Conservation (phyloP, 2,113 vertebrate species). For the Trachemys scripta region DNA sequence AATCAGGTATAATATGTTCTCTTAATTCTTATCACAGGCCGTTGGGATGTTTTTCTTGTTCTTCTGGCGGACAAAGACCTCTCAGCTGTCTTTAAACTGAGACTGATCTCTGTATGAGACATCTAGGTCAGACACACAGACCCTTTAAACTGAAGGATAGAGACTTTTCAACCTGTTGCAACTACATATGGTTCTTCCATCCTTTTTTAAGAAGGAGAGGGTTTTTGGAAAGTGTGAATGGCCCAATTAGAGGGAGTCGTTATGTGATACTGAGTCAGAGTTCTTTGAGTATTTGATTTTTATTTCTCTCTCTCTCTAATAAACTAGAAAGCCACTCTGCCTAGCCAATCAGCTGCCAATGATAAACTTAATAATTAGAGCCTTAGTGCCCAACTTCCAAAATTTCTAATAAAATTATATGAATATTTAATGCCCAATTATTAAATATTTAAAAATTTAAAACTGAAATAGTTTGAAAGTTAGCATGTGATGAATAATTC, state of each 20-base stretch:
- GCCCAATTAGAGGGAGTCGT: background rate
- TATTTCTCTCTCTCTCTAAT: background rate
- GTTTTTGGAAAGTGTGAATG: background rate
- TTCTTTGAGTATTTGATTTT: background rate
- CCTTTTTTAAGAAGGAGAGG: background rate
- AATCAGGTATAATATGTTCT: background rate
- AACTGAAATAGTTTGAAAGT: constrained; percentile 79
- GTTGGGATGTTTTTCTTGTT: accelerated
- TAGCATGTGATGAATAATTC: constrained; percentile 80
- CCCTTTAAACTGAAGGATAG: background rate
- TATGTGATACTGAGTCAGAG: background rate
- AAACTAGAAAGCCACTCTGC: constrained; percentile 19
- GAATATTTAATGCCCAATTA: constrained; percentile 84
- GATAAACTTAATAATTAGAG: constrained; percentile 68
- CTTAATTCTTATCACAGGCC: background rate
- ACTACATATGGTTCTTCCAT: background rate
- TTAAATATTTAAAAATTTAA: constrained; percentile 86
- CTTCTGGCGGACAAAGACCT: background rate
- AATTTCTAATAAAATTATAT: constrained; percentile 84
- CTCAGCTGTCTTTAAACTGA: background rate
- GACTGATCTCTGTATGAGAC: background rate
- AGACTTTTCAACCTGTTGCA: background rate
- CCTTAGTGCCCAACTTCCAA: constrained; percentile 57
- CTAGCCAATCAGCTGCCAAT: background rate
- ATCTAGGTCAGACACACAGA: background rate